phyloP scores from a whole-genome alignment of 2,888 invertebrate genomes.

The Dilophus febrilis region DNA sequence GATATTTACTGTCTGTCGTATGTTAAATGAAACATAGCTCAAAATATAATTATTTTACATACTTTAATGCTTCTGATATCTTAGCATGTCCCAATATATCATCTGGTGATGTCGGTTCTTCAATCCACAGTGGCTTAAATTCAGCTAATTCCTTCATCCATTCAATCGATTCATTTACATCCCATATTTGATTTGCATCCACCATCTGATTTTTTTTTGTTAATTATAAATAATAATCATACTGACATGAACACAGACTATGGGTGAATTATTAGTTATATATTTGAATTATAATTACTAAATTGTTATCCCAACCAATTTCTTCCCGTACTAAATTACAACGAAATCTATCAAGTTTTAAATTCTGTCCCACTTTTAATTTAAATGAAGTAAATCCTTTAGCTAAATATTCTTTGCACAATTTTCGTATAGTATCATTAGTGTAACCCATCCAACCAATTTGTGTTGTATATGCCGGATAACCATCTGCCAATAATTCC shows the following conservation, averaged over 20 bases:
- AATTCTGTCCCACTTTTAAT: slow-evolving; percentile 70
- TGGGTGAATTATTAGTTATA: background rate
- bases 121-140: slow-evolving; percentile 71
- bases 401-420: slow-evolving; percentile 54
- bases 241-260: background rate
- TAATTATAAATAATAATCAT: slow-evolving; percentile 4
- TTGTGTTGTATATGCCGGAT: slow-evolving; percentile 77
- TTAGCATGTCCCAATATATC: slow-evolving; percentile 73
- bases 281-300: slow-evolving; percentile 35
- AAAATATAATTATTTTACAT: too few relatives aligned
- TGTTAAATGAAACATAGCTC: too few relatives aligned
- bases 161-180: slow-evolving; percentile 63
- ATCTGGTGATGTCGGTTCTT: slow-evolving; percentile 86
- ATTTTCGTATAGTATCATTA: slow-evolving; percentile 49
- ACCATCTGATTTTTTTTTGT: slow-evolving; percentile 53
- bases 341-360: slow-evolving; percentile 58
- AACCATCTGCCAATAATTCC: slow-evolving; percentile 46
- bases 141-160: slow-evolving; percentile 67
- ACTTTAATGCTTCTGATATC: slow-evolving; percentile 53
- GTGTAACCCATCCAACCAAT: slow-evolving; percentile 80
- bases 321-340: slow-evolving; percentile 53
- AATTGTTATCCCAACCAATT: slow-evolving; percentile 55
- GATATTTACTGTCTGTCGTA: too few relatives aligned
- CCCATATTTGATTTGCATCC: slow-evolving; percentile 83
- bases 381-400: slow-evolving; percentile 72